Conservation (phyloP, 2,113 vertebrate species). For the Psittacula cyanocephala region DNA sequence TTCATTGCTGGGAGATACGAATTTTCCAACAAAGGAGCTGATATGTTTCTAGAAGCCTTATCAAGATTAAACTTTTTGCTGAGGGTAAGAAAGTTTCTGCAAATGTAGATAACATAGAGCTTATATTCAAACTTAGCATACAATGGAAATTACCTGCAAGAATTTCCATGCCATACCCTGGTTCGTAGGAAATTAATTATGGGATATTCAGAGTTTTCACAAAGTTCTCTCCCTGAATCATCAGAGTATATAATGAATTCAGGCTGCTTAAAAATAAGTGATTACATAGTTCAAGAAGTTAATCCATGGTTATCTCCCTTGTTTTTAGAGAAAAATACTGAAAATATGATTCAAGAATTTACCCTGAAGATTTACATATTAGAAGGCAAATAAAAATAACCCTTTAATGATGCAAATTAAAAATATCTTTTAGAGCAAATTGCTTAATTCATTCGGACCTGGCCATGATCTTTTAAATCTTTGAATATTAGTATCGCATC, state of each 20-base stretch:
- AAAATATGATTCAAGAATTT: neutral
- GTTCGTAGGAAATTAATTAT: neutral
- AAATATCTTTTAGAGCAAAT: neutral
- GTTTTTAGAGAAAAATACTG: neutral
- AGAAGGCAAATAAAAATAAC: neutral
- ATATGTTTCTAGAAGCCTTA: conserved; percentile 93
- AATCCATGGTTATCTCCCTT: neutral
- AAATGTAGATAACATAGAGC: neutral
- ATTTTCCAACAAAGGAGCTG: conserved; percentile 97
- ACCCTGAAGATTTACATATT: neutral
- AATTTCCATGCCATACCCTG: neutral
- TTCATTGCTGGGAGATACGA: conserved; percentile 98
- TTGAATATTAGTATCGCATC: neutral
- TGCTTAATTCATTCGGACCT: neutral
- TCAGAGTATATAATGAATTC: neutral
- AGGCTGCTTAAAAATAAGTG: neutral
- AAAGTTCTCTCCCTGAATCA: neutral
- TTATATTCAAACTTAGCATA: neutral
- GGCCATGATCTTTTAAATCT: neutral
- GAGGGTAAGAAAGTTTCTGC: conserved; percentile 77
- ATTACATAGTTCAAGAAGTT: neutral
- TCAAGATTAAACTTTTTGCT: conserved; percentile 94
- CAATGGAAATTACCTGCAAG: neutral
- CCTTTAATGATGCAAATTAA: neutral
- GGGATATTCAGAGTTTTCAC: neutral